Evolutionary conservation across 92 coral and sea anemone genomes (phyloP).

Genomic region (Blastomussa wellsi): DNA sequence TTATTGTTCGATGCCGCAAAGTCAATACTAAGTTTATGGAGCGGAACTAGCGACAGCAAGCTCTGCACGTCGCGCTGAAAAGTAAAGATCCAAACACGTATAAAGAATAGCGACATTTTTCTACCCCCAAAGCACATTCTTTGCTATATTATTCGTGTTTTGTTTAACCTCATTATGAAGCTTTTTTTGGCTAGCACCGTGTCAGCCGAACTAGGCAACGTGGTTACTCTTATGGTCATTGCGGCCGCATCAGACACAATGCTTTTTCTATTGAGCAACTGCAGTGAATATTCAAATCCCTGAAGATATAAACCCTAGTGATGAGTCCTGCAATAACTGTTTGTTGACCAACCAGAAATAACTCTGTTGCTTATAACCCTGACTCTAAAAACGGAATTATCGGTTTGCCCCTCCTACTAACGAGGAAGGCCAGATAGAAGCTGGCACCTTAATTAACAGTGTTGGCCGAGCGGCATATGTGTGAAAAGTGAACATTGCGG

Average conservation of each 20-base stretch:
- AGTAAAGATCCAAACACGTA: background rate
- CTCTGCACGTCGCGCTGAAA: conserved; percentile 14
- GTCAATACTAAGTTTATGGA: conserved; percentile 31
- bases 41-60: conserved; percentile 3
- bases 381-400: conserved; percentile 13
- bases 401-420: conserved; percentile 4
- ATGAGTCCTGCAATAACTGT: background rate
- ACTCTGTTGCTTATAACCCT: conserved; percentile 10
- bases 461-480: background rate
- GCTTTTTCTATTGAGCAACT: background rate
- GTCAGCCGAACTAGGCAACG: background rate
- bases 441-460: background rate
- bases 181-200: background rate
- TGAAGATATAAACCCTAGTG: background rate
- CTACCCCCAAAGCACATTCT: too few relatives aligned
- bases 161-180: background rate
- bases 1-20: conserved; percentile 12
- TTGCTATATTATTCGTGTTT: too few relatives aligned
- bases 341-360: conserved; percentile 9
- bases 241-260: background rate
- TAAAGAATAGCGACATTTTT: too few relatives aligned
- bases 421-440: background rate
- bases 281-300: background rate
- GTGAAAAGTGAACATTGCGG: background rate
- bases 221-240: background rate